A percentile compares a stretch with the other conserved stretches of the same genome.
These are phyloP conservation scores for Conops quadrifasciatus DNA, from an alignment of 2,888 invertebrate species.

Conservation along the genomic window DNA sequence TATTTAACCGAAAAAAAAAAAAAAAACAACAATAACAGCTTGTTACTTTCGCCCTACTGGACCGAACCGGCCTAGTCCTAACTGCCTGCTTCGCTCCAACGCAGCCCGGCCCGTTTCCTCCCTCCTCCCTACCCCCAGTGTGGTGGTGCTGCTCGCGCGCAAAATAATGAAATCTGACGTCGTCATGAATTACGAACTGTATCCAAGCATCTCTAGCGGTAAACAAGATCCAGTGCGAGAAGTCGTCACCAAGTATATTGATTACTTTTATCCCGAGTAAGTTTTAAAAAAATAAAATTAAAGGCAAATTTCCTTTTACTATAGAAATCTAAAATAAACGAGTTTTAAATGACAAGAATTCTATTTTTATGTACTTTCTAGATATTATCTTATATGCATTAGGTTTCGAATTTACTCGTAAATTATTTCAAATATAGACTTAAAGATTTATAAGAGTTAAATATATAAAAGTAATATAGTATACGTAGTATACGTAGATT, in stretches of 20 bases:
- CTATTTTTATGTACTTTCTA: no score
- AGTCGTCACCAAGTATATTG: slow-evolving; percentile 76
- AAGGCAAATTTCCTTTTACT: no score
- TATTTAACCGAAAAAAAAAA: no score
- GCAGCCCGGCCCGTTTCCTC: neutral
- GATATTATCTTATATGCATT: no score
- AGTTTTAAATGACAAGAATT: no score
- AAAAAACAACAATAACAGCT: no score
- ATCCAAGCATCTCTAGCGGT: slow-evolving; percentile 69
- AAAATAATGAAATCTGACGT: slow-evolving; percentile 31
- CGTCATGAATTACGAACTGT: slow-evolving; percentile 69
- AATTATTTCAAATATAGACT: no score
- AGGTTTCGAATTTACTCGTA: no score
- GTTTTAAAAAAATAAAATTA: slow-evolving; percentile 58
- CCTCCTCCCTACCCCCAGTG: neutral
- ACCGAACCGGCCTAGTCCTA: neutral
- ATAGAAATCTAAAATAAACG: no score
- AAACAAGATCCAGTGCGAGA: slow-evolving; percentile 73
- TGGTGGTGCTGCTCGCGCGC: neutral
- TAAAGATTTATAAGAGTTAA: no score
- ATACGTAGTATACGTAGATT: no score
- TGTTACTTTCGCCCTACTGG: neutral
- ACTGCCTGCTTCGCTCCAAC: neutral
- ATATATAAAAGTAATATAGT: no score
- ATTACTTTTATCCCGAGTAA: slow-evolving; percentile 77